Percentiles rank a stretch among this genome's conserved stretches.
These are phyloP conservation scores for Cryptocephalus moraei DNA, from an alignment of 2,888 invertebrate species.

Conservation along the genomic window DNA sequence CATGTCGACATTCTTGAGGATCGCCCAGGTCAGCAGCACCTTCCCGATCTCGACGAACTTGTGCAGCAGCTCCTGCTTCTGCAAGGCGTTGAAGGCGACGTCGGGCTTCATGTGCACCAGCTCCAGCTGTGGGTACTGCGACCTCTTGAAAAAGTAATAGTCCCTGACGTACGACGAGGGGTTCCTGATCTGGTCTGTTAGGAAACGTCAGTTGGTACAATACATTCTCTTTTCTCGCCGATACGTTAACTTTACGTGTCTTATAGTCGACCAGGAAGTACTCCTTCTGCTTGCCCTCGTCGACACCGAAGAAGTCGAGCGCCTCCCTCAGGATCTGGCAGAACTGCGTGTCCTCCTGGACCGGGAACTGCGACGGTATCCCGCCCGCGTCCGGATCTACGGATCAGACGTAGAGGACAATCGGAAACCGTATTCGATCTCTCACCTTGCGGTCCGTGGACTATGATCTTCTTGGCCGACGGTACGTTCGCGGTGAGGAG, in stretches of 20 bases:
- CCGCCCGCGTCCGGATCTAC: constrained; percentile 78
- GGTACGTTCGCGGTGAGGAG: constrained; percentile 97
- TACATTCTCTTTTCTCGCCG: too few species aligned
- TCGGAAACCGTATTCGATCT: not conserved
- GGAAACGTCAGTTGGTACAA: too few species aligned
- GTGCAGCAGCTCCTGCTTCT: constrained; percentile 79
- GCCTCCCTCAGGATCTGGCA: constrained; percentile 90
- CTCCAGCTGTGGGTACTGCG: constrained; percentile 94
- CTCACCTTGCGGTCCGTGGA: constrained; percentile 79
- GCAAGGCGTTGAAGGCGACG: constrained; percentile 81
- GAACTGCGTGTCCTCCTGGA: constrained; percentile 96
- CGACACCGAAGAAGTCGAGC: constrained; percentile 93
- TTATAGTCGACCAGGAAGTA: constrained; percentile 97
- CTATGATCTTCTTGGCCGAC: constrained; percentile 96
- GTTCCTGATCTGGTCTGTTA: constrained; percentile 88
- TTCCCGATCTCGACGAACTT: constrained; percentile 98
- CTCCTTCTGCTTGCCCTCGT: constrained; percentile 76
- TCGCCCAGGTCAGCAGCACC: constrained; percentile 83
- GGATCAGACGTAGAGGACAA: not conserved
- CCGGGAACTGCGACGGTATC: constrained; percentile 96
- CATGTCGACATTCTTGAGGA: constrained; percentile 86
- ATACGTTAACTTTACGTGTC: constrained; percentile 62
- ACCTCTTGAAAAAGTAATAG: constrained; percentile 62
- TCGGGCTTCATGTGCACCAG: constrained; percentile 88
- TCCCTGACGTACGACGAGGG: constrained; percentile 92